Percentiles rank a stretch among this genome's conserved stretches.
These are phyloP conservation scores for Tangara arthus DNA, from an alignment of 2,797 vertebrate genomes.

Conservation along the genomic window DNA sequence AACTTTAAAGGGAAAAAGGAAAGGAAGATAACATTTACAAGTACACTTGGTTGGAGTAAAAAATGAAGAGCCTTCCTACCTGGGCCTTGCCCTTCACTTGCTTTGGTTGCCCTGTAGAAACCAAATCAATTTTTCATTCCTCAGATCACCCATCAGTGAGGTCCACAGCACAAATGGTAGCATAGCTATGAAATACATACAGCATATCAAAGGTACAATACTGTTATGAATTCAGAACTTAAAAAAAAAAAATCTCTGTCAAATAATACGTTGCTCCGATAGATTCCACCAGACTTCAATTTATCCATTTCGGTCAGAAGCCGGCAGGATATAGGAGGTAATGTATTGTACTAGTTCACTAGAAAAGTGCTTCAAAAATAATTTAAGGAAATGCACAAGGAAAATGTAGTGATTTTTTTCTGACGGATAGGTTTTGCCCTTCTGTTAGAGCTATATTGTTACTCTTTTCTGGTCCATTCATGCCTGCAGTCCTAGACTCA, in stretches of 20 bases:
- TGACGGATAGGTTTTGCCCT: not conserved
- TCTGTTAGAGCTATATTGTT: not conserved
- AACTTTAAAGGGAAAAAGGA: not conserved
- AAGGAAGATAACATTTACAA: not conserved
- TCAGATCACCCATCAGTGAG: not conserved
- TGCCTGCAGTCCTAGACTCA: not conserved
- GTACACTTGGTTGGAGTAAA: not conserved
- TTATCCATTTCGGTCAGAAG: not conserved
- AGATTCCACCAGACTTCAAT: not conserved
- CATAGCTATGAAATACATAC: not conserved
- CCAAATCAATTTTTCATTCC: not conserved
- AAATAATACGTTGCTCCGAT: not conserved
- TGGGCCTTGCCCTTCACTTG: not conserved
- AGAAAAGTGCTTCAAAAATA: not conserved
- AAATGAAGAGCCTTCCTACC: not conserved
- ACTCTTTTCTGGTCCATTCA: not conserved
- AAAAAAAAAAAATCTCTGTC: not conserved
- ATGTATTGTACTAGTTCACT: not conserved
- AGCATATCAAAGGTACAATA: not conserved
- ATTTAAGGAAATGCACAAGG: not conserved
- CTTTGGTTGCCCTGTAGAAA: not conserved
- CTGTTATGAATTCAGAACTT: not conserved
- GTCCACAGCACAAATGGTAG: not conserved
- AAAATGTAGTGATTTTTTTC: not conserved
- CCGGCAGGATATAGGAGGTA: not conserved